phyloP scores from a whole-genome alignment of 2,113 vertebrate genomes.

The Panthera uncia region DNA sequence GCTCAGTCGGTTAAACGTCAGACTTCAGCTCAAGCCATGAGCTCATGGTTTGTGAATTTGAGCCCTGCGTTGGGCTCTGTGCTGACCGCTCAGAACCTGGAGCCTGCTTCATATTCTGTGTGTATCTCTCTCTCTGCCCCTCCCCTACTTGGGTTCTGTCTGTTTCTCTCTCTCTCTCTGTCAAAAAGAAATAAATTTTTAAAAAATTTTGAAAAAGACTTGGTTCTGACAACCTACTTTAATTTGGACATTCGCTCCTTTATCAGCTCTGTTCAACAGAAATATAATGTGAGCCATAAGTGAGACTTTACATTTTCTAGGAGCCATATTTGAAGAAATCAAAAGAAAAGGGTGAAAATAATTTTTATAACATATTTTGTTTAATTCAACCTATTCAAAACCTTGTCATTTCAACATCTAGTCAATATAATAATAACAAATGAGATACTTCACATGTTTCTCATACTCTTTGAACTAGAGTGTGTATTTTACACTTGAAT shows the following conservation, averaged over 20 bases:
- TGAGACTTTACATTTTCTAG: background rate
- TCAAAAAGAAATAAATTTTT: too few species aligned
- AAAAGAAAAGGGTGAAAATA: background rate
- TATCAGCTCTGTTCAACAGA: background rate
- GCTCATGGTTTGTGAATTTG: too few species aligned
- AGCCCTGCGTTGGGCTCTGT: too few species aligned
- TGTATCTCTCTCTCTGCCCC: too few species aligned
- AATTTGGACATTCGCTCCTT: background rate
- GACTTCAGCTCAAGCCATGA: too few species aligned
- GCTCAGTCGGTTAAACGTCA: too few species aligned
- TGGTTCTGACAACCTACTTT: background rate
- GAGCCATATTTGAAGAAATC: background rate
- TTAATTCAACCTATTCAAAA: background rate
- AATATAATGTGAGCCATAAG: background rate
- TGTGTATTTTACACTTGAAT: background rate
- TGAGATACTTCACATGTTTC: background rate
- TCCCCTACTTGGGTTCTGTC: too few species aligned
- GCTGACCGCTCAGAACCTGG: too few species aligned
- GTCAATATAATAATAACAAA: background rate
- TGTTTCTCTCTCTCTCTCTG: too few species aligned
- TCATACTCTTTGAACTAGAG: background rate
- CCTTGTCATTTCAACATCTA: background rate
- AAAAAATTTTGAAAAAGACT: too few species aligned
- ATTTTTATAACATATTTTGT: background rate
- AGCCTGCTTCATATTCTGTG: too few species aligned